These are phyloP conservation scores for Leptinotarsa lineolata DNA, from an alignment of 1,140 invertebrate species.

Conservation along the genomic window DNA sequence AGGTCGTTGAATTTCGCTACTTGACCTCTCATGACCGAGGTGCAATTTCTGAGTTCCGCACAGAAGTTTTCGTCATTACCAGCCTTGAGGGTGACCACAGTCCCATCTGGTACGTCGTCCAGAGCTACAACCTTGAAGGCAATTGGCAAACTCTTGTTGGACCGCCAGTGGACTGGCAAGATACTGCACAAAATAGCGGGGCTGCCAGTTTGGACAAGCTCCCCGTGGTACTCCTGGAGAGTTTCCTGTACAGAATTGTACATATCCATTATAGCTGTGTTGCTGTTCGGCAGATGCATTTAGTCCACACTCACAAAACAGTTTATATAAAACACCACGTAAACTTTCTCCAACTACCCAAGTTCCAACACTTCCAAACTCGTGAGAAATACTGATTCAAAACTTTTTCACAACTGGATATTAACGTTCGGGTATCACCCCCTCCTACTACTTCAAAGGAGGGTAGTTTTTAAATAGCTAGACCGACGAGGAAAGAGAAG, in stretches of 20 bases:
- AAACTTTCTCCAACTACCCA: slow-evolving; percentile 25
- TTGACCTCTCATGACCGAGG: slow-evolving; percentile 94
- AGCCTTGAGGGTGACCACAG: slow-evolving; percentile 87
- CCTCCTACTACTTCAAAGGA: slow-evolving; percentile 48
- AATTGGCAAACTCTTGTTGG: slow-evolving; percentile 93
- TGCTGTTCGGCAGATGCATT: slow-evolving; percentile 61
- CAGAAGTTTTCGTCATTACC: slow-evolving; percentile 97
- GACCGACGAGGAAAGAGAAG: slow-evolving; percentile 40
- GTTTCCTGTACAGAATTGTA: slow-evolving; percentile 75
- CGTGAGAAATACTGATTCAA: slow-evolving; percentile 37
- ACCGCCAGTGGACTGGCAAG: slow-evolving; percentile 90
- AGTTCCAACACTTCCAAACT: slow-evolving; percentile 32
- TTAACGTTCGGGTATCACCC: slow-evolving; percentile 35
- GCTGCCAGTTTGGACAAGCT: slow-evolving; percentile 87
- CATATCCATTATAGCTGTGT: slow-evolving; percentile 68
- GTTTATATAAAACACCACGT: slow-evolving; percentile 18
- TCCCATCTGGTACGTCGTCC: slow-evolving; percentile 91
- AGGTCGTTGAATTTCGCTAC: slow-evolving; percentile 98
- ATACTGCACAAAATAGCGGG: slow-evolving; percentile 90
- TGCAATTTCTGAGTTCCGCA: slow-evolving; percentile 89
- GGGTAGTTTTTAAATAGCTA: slow-evolving; percentile 56
- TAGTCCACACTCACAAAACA: slow-evolving; percentile 32
- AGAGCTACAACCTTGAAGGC: slow-evolving; percentile 92
- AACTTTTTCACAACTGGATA: slow-evolving; percentile 46
- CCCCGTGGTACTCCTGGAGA: slow-evolving; percentile 83